These are phyloP conservation scores for Pachyramphus minor DNA, from an alignment of 2,113 vertebrate genomes.

Conservation along the genomic window DNA sequence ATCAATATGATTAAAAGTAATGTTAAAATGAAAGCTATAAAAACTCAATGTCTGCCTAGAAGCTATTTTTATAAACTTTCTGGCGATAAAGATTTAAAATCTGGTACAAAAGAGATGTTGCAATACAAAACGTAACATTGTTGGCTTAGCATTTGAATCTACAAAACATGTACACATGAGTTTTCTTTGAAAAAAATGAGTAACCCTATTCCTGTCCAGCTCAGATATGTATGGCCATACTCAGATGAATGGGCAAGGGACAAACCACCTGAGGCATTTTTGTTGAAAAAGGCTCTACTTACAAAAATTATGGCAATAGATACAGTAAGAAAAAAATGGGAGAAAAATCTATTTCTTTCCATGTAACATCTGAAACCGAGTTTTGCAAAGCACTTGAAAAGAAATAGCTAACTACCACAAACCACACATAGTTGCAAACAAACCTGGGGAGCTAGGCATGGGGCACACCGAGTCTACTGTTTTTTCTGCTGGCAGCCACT, in stretches of 20 bases:
- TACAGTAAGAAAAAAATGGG: background rate
- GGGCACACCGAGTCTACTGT: fast-evolving
- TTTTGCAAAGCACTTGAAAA: background rate
- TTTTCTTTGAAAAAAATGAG: background rate
- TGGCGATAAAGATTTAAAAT: background rate
- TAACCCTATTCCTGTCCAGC: background rate
- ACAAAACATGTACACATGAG: background rate
- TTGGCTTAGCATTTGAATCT: background rate
- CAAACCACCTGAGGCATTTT: background rate
- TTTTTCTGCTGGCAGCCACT: background rate
- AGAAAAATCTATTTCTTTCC: background rate
- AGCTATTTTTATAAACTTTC: background rate
- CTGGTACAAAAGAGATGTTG: background rate
- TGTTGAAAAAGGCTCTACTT: background rate
- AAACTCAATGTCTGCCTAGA: background rate
- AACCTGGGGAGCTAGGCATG: fast-evolving
- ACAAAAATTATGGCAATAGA: background rate
- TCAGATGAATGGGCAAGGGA: background rate
- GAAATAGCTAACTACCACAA: background rate
- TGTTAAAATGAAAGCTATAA: background rate
- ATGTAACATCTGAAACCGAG: background rate
- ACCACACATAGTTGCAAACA: fast-evolving
- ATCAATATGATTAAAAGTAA: slow-evolving; percentile 2
- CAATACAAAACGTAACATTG: background rate
- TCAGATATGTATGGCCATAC: background rate